A percentile compares a stretch with the other conserved stretches of the same genome.
These are phyloP conservation scores for Brotula barbata DNA, from an alignment of 2,797 vertebrate genomes.

Conservation along the genomic window DNA sequence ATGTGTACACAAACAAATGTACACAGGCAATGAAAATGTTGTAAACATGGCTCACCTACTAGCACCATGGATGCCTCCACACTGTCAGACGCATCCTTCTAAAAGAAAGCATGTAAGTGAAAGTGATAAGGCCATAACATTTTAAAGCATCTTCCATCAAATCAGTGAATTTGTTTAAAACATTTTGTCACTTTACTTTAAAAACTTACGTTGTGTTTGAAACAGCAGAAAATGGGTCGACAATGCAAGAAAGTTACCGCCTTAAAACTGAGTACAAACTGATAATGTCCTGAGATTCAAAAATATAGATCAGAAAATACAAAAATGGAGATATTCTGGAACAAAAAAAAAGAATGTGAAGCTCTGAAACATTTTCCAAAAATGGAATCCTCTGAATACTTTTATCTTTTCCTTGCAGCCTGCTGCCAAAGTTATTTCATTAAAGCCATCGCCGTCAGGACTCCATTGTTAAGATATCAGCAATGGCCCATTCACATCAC, in stretches of 20 bases:
- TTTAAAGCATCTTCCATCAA: background rate
- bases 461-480: conserved; percentile 3
- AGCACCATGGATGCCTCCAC: conserved; percentile 88
- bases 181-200: too few species aligned
- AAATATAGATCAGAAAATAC: background rate
- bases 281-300: background rate
- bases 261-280: background rate
- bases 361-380: background rate
- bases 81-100: conserved; percentile 72
- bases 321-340: too few species aligned
- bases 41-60: conserved; percentile 81
- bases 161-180: background rate
- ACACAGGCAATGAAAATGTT: conserved; percentile 4
- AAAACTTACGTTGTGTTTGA: conserved; percentile 2
- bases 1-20: background rate
- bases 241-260: too few species aligned
- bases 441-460: background rate
- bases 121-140: background rate
- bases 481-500: background rate
- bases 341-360: too few species aligned
- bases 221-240: background rate
- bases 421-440: background rate
- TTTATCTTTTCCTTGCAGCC: background rate
- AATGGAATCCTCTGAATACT: background rate
- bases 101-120: conserved; percentile 20